These are phyloP conservation scores for Nomada goodeniana DNA, from an alignment of 2,888 invertebrate species.

Conservation along the genomic window DNA sequence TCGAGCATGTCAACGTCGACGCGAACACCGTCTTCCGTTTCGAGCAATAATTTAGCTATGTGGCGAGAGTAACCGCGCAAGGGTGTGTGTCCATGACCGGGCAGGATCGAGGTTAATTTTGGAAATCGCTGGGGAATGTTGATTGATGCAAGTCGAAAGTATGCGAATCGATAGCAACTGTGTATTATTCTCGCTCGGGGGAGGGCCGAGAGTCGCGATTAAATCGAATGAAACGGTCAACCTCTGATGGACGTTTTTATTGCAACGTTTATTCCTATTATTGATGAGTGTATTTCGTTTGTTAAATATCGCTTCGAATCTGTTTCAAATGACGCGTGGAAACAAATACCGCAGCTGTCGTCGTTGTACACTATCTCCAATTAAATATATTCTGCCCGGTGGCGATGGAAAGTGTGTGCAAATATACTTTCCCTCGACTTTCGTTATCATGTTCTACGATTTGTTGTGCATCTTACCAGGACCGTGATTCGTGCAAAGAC, in stretches of 20 bases:
- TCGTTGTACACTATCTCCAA: too few relatives aligned
- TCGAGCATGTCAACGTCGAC: constrained; percentile 36
- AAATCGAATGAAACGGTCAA: neutral
- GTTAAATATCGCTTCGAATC: too few relatives aligned
- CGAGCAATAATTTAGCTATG: constrained; percentile 13
- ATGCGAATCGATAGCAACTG: neutral
- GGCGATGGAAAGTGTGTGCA: neutral
- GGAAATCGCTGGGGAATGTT: neutral
- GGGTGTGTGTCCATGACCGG: neutral
- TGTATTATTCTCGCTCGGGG: neutral
- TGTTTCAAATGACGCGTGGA: too few relatives aligned
- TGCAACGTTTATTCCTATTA: neutral
- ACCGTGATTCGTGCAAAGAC: constrained; percentile 31
- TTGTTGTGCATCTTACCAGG: constrained; percentile 18
- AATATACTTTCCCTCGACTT: neutral
- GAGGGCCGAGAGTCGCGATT: neutral
- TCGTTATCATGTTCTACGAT: neutral
- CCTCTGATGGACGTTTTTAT: neutral
- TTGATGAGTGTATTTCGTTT: neutral
- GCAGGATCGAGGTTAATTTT: constrained; percentile 28
- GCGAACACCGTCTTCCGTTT: constrained; percentile 32
- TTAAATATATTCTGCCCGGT: too few relatives aligned
- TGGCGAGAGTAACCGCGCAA: constrained; percentile 21
- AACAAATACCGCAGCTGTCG: too few relatives aligned
- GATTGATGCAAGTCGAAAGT: constrained; percentile 8